Conservation (phyloP, 2,888 invertebrate species). For the Diarsia mendica region DNA sequence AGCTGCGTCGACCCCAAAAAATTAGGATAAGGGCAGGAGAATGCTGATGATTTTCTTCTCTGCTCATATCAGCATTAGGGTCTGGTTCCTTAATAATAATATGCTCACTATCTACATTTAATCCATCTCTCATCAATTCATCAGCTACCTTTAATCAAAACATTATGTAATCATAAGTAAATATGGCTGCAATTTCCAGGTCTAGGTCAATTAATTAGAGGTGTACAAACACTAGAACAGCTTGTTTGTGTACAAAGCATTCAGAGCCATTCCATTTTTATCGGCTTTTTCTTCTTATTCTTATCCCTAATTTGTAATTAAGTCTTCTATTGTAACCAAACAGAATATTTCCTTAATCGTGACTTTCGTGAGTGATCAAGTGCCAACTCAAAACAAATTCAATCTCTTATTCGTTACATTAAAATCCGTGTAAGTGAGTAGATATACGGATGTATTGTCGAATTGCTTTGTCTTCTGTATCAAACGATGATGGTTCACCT, state of each 20-base stretch:
- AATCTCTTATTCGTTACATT: conserved; percentile 33
- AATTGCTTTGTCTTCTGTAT: conserved; percentile 69
- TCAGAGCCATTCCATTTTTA: conserved; percentile 6
- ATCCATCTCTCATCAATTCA: neutral
- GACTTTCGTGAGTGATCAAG: conserved; percentile 66
- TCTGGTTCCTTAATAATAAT: neutral
- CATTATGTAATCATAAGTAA: neutral
- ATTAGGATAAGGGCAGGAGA: too few species aligned
- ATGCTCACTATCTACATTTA: neutral
- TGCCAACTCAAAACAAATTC: conserved; percentile 42
- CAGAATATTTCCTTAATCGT: conserved; percentile 62
- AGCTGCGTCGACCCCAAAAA: too few species aligned
- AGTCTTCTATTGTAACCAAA: conserved; percentile 16
- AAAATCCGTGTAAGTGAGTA: conserved; percentile 50
- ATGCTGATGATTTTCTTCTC: neutral
- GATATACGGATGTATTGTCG: conserved; percentile 41
- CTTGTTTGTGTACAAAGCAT: neutral
- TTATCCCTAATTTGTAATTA: conserved; percentile 26
- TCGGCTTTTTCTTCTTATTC: neutral
- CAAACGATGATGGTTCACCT: conserved; percentile 77
- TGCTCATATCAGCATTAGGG: neutral
- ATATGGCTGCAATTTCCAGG: conserved; percentile 21
- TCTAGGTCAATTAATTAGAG: conserved; percentile 22
- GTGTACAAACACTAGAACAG: neutral
- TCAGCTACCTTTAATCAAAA: neutral